phyloP scores from a whole-genome alignment of 53 echinoderm and acorn worm genomes.

The Henricia sp. region DNA sequence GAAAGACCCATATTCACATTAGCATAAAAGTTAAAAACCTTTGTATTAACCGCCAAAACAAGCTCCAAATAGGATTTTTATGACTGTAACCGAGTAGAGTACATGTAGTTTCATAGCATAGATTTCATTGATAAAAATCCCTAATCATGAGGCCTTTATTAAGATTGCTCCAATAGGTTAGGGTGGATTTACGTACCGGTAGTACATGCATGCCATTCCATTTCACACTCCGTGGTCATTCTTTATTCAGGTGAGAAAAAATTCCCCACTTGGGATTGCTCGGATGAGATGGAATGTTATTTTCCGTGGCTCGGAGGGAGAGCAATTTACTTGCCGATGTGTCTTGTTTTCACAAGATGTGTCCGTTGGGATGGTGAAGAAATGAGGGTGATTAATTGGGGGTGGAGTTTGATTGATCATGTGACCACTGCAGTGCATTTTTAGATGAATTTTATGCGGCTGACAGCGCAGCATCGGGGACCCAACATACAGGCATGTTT shows the following conservation, averaged over 20 bases:
- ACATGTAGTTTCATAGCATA: too few relatives aligned
- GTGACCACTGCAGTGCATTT: neutral
- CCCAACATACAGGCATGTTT: neutral
- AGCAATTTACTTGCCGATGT: slow-evolving; percentile 12
- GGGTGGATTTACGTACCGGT: too few relatives aligned
- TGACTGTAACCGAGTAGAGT: too few relatives aligned
- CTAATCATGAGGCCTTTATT: neutral
- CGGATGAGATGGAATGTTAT: slow-evolving; percentile 24
- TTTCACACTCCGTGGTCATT: neutral
- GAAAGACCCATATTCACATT: too few relatives aligned
- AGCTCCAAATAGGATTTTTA: too few relatives aligned
- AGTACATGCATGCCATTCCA: slow-evolving; percentile 22
- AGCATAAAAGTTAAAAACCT: too few relatives aligned
- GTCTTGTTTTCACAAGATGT: slow-evolving; percentile 39
- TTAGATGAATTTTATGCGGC: neutral
- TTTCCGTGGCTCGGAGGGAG: slow-evolving; percentile 12
- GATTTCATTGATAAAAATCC: neutral
- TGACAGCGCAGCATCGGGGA: neutral
- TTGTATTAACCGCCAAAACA: too few relatives aligned
- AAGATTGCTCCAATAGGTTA: too few relatives aligned
- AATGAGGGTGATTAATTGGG: slow-evolving; percentile 13
- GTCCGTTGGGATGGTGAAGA: neutral
- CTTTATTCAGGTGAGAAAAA: neutral
- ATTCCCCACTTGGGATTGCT: neutral
- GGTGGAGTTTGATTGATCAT: slow-evolving; percentile 8